Percentiles rank a stretch among this genome's conserved stretches.
These are phyloP conservation scores for Danio albolineatus DNA, from an alignment of 2,797 vertebrate genomes.

Conservation along the genomic window DNA sequence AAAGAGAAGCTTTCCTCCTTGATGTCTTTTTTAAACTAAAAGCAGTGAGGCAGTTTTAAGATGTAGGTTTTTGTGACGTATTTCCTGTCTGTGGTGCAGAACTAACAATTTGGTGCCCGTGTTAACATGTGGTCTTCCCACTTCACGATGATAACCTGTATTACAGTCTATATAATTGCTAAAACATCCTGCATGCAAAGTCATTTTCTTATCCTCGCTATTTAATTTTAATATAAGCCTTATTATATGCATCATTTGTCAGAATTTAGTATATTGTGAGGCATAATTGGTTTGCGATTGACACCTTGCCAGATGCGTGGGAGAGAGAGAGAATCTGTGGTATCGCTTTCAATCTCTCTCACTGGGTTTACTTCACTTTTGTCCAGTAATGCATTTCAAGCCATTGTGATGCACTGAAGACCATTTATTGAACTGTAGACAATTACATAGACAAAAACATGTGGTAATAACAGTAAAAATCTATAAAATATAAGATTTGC, in stretches of 20 bases:
- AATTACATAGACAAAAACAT: background rate
- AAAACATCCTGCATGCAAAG: background rate
- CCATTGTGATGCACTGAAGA: background rate
- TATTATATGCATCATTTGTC: background rate
- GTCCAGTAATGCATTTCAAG: background rate
- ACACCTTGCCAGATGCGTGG: background rate
- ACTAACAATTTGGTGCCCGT: background rate
- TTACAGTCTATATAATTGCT: background rate
- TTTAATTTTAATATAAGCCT: background rate
- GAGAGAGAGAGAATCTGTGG: background rate
- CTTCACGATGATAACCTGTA: background rate
- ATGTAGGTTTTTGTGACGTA: background rate
- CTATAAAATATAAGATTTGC: too few species aligned
- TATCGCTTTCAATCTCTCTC: background rate
- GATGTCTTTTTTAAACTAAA: background rate
- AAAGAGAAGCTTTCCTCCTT: background rate
- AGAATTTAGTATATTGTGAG: background rate
- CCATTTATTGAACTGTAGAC: background rate
- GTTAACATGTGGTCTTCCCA: background rate
- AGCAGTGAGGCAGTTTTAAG: background rate
- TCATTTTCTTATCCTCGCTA: background rate
- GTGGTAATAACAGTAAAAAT: background rate
- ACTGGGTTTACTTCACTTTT: background rate
- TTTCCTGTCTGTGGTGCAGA: slow-evolving; percentile 1
- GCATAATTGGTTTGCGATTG: background rate